phyloP scores from a whole-genome alignment of 2,797 vertebrate genomes.

The Fistularia commersonii region DNA sequence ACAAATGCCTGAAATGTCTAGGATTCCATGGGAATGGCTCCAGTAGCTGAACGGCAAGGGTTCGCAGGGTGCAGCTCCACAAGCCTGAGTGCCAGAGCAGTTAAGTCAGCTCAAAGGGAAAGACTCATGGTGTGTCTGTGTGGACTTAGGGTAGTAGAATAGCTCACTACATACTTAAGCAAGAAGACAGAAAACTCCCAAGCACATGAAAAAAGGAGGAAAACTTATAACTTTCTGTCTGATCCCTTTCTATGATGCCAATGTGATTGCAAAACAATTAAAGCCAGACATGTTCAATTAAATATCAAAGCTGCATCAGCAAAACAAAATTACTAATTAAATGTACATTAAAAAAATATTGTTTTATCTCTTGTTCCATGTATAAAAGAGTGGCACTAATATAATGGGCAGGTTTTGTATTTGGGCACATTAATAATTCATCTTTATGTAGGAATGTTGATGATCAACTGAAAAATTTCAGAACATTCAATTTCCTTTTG shows the following conservation, averaged over 20 bases:
- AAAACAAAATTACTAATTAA: too few species aligned
- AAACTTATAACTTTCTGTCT: constrained; percentile 24
- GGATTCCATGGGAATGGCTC: constrained; percentile 74
- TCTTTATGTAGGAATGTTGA: too few species aligned
- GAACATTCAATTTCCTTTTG: too few species aligned
- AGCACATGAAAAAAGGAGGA: constrained; percentile 2
- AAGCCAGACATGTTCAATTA: too few species aligned
- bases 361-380: too few species aligned
- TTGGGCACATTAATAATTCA: too few species aligned
- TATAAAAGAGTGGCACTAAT: too few species aligned
- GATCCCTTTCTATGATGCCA: background rate
- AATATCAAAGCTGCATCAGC: too few species aligned
- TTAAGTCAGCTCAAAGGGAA: constrained; percentile 64
- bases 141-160: constrained; percentile 16
- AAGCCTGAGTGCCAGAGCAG: constrained; percentile 63
- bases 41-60: constrained; percentile 55
- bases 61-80: constrained; percentile 64
- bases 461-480: too few species aligned
- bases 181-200: constrained; percentile 12
- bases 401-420: too few species aligned
- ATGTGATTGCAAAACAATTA: constrained; percentile 2
- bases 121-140: constrained; percentile 6
- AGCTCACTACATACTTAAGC: constrained; percentile 21
- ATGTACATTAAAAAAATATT: too few species aligned
- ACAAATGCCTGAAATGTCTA: constrained; percentile 72